Percentiles rank a stretch among this genome's conserved stretches.
Conservation (phyloP, 2,888 invertebrate genomes). For the Saturnia pavonia region DNA sequence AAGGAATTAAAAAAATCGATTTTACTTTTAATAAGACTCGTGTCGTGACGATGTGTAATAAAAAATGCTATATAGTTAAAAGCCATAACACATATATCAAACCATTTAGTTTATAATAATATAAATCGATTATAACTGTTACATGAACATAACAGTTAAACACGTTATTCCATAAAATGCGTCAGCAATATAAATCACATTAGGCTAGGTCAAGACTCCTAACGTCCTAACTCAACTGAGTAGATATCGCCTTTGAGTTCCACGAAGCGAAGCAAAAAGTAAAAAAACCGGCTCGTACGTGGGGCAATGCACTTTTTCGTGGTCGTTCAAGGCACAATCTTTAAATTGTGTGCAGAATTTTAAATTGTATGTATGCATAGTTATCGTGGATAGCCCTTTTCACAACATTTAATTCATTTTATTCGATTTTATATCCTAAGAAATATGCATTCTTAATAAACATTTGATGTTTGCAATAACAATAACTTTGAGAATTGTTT, state of each 20-base stretch:
- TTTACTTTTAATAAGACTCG: no score
- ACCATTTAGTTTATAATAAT: background rate
- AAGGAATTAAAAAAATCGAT: background rate
- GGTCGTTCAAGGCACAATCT: slow-evolving; percentile 63
- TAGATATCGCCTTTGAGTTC: slow-evolving; percentile 49
- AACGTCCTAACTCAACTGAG: slow-evolving; percentile 70
- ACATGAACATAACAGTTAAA: background rate
- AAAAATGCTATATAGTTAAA: background rate
- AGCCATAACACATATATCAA: background rate
- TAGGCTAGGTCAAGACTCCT: slow-evolving; percentile 78
- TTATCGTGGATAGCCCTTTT: slow-evolving; percentile 41
- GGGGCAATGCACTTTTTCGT: slow-evolving; percentile 77
- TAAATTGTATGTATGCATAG: slow-evolving; percentile 62
- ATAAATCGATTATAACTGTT: slow-evolving; percentile 5
- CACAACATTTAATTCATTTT: slow-evolving; percentile 29
- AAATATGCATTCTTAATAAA: background rate
- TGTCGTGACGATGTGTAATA: background rate
- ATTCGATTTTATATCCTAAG: background rate
- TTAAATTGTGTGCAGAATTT: slow-evolving; percentile 48
- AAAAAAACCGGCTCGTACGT: slow-evolving; percentile 45
- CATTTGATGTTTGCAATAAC: background rate
- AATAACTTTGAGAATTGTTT: no score
- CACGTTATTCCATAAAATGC: slow-evolving; percentile 17
- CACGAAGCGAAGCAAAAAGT: slow-evolving; percentile 57
- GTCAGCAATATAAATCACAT: slow-evolving; percentile 65